These are phyloP conservation scores for Sapajus apella DNA, from an alignment of 2,113 vertebrate species.

Conservation along the genomic window DNA sequence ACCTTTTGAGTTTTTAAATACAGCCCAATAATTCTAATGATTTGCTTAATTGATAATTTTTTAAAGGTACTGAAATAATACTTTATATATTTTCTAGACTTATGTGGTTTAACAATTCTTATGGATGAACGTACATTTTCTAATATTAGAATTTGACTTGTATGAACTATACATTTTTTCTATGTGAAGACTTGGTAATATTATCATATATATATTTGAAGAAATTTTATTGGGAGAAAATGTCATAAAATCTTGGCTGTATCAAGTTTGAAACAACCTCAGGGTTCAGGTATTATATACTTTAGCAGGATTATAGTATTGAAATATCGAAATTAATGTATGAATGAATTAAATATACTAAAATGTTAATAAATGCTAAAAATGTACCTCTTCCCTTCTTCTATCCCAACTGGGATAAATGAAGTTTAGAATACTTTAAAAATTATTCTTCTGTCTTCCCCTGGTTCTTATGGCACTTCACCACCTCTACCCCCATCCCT, in stretches of 20 bases:
- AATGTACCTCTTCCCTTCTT: neutral
- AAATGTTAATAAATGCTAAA: neutral
- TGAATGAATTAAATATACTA: neutral
- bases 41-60: conserved; percentile 9
- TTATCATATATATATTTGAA: neutral
- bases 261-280: neutral
- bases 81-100: neutral
- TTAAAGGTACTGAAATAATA: neutral
- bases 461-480: neutral
- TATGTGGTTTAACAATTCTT: neutral
- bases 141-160: neutral
- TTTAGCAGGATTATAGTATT: neutral
- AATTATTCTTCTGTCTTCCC: neutral
- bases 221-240: neutral
- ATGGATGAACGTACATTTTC: neutral
- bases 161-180: neutral
- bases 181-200: neutral
- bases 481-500: too few relatives aligned
- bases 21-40: neutral
- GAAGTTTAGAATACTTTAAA: neutral
- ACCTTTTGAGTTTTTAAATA: neutral
- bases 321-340: neutral
- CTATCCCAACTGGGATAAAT: neutral
- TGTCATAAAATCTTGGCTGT: neutral
- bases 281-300: neutral